Evolutionary conservation across 2,888 invertebrate genomes (phyloP).

Genomic region (Athalia cordata): DNA sequence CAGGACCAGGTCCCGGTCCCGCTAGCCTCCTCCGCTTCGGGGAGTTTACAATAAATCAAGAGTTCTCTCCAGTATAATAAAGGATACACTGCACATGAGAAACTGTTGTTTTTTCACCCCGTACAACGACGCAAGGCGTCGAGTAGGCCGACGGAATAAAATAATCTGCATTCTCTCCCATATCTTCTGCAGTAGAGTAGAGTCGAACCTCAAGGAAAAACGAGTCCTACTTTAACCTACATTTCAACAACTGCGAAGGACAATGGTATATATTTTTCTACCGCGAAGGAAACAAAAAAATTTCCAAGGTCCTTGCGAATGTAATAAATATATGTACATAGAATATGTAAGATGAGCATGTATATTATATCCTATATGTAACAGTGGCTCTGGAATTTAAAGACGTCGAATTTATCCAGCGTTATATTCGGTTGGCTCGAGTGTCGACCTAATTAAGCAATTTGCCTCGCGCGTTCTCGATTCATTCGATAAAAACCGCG

Average conservation of each 20-base stretch:
- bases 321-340: no score
- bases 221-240: slow-evolving; percentile 35
- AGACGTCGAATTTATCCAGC: neutral
- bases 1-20: slow-evolving; percentile 39
- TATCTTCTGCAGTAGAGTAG: neutral
- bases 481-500: slow-evolving; percentile 30
- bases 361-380: neutral
- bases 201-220: neutral
- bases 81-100: no score
- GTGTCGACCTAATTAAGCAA: slow-evolving; percentile 26
- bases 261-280: no score
- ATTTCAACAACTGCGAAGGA: neutral
- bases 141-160: slow-evolving; percentile 18
- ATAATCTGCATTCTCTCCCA: neutral
- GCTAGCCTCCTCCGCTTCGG: slow-evolving; percentile 34
- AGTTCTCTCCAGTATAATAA: slow-evolving; percentile 2
- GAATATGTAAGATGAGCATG: neutral
- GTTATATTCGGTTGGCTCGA: neutral
- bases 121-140: neutral
- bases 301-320: no score
- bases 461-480: slow-evolving; percentile 36
- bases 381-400: neutral
- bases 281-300: no score
- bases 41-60: slow-evolving; percentile 20
- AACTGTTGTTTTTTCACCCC: no score